Percentiles rank a stretch among this genome's conserved stretches.
These are phyloP conservation scores for Lepidocyrtinus sp. DNA, from an alignment of 2,888 invertebrate genomes.

Conservation along the genomic window DNA sequence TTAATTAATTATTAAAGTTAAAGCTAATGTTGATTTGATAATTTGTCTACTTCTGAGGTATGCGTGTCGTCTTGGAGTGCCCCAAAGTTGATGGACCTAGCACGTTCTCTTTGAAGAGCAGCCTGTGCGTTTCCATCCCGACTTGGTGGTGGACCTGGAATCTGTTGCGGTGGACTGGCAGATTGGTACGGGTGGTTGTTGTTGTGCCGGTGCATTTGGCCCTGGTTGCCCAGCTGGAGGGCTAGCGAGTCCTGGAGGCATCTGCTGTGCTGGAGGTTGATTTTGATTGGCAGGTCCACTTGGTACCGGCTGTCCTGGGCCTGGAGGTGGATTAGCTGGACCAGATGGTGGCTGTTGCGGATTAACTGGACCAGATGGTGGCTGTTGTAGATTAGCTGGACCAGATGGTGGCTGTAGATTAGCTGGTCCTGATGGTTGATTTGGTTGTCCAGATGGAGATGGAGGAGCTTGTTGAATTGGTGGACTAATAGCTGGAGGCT, in stretches of 20 bases:
- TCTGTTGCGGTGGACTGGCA: conserved; percentile 2
- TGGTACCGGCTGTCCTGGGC: background rate
- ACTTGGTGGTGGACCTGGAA: background rate
- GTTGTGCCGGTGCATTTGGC: background rate
- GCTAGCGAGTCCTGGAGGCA: too few species aligned
- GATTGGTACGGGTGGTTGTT: conserved; percentile 18
- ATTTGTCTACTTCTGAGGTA: conserved; percentile 38
- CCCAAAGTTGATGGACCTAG: conserved; percentile 27
- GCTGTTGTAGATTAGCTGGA: background rate
- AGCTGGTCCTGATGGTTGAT: background rate
- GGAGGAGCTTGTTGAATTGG: background rate
- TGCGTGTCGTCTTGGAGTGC: conserved; percentile 46
- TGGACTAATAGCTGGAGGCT: conserved; percentile 9
- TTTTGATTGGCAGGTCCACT: too few species aligned
- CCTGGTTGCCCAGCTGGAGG: background rate
- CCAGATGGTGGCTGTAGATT: conserved; percentile 1
- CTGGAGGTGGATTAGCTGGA: background rate
- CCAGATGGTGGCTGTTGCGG: conserved; percentile 14
- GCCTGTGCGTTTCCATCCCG: background rate
- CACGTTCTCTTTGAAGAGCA: background rate
- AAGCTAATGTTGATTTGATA: conserved; percentile 6
- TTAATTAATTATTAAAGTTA: background rate
- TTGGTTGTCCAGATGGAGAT: too few species aligned
- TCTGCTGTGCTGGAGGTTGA: too few species aligned
- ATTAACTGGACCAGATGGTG: background rate